Evolutionary conservation across 2,113 vertebrate species (phyloP), one percentile per base, ranked within the genome.

Genomic region (Alaudala cheleensis): DNA sequence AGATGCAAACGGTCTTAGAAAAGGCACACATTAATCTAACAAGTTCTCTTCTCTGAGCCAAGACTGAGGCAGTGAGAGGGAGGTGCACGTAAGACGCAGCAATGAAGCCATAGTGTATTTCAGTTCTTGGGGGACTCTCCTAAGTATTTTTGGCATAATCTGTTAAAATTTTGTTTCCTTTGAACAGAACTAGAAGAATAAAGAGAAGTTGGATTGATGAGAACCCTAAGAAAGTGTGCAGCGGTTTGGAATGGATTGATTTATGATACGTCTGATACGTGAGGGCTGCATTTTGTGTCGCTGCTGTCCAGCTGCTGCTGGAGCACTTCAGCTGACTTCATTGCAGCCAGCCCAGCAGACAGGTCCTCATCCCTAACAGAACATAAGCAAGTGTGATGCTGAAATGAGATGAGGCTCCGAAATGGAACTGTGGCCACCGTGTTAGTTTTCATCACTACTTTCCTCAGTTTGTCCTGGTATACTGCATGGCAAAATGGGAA

Each of bases 351-450:
- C 77, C 69, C 89, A 81, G 44, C 57, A 69, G 57, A 86, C 17
- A 44, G 28, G 49, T 94, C 91, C 39, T 95, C 71, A 70, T 95
- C n/a, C 9, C 93, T 86, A 84, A 56, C 22, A 77, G 88, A 93
- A 44, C 90, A 47, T 53, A 97, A 97, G 97, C 97, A 97, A 97
- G 76, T 98, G 98, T 98, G 98, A 98, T 99, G 99, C 97, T 99
- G 99, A 98, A 99, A 99, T 99, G 99, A 99, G 98, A 99, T 99
- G 99, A 99, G 99, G 99, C 99, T 99, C 99, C 99, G 99, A 98
- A 98, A 99, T 99, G 99, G 99, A 99, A 99, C 99, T 99, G 98
- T 99, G 96, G 99, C 99, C 98, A 99, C 99, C 88, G 98, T 98
- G 88, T 98, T 99, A 97, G 98, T 98, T 79, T 99, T 99, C 98